phyloP scores from a whole-genome alignment of 1,140 invertebrate species.

The Cotesia vestalis region DNA sequence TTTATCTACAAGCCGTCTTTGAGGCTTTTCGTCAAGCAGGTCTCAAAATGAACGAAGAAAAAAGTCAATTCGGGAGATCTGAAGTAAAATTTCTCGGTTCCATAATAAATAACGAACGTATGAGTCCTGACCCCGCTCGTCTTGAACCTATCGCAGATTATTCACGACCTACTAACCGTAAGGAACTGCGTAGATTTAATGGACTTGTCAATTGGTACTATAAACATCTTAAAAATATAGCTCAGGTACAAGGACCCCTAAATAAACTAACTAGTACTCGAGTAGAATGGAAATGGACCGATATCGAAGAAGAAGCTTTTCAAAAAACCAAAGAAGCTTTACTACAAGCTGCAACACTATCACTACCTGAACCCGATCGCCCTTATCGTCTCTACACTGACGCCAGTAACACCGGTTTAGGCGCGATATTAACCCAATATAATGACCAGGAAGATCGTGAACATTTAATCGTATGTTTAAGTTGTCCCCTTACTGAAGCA shows the following conservation, averaged over 20 bases:
- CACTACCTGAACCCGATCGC: background rate
- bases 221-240: constrained; percentile 19
- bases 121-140: too few species aligned
- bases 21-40: constrained; percentile 3
- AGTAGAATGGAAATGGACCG: constrained; percentile 24
- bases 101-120: too few species aligned
- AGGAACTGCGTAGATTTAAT: background rate
- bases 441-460: background rate
- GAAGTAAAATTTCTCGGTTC: too few species aligned
- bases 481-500: background rate
- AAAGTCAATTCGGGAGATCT: constrained; percentile 1
- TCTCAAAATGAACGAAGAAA: constrained; percentile 16
- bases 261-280: constrained; percentile 20
- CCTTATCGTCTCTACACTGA: too few species aligned
- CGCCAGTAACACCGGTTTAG: background rate
- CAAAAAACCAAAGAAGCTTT: constrained; percentile 25
- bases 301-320: constrained; percentile 34
- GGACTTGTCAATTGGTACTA: constrained; percentile 28
- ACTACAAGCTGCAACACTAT: constrained; percentile 5
- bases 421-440: constrained; percentile 13
- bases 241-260: constrained; percentile 23
- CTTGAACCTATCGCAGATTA: too few species aligned
- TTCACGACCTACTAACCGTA: constrained; percentile 5
- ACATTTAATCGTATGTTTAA: constrained; percentile 13
- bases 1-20: background rate